phyloP scores from a whole-genome alignment of 2,888 invertebrate species.

The Choristoneura rosaceana region DNA sequence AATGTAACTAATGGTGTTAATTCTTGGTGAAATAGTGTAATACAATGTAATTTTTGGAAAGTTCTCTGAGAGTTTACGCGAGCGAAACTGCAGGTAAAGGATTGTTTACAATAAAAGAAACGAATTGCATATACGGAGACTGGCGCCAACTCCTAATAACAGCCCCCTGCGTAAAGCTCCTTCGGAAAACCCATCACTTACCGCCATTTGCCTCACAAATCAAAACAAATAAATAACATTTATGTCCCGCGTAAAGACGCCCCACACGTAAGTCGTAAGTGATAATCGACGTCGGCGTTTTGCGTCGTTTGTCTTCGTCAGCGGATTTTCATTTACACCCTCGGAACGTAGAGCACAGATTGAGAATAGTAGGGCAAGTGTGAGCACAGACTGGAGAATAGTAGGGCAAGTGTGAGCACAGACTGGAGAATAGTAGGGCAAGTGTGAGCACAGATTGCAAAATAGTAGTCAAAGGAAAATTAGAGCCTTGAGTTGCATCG shows the following conservation, averaged over 20 bases:
- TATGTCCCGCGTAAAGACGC: slow-evolving; percentile 18
- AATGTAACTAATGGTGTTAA: no score
- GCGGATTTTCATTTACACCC: slow-evolving; percentile 55
- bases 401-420: slow-evolving; percentile 6
- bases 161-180: slow-evolving; percentile 6
- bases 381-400: not conserved
- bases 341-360: slow-evolving; percentile 36
- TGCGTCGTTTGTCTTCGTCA: slow-evolving; percentile 58
- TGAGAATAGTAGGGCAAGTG: slow-evolving; percentile 22
- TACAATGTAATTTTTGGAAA: no score
- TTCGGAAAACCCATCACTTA: slow-evolving; percentile 17
- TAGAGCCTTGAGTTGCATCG: no score
- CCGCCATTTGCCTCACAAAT: slow-evolving; percentile 33
- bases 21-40: no score
- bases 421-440: slow-evolving; percentile 13
- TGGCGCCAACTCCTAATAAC: not conserved
- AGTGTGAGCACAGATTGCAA: not conserved
- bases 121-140: not conserved
- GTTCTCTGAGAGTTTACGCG: no score
- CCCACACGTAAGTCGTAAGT: slow-evolving; percentile 31
- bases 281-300: slow-evolving; percentile 43
- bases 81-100: no score
- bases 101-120: no score
- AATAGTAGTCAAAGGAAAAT: no score
- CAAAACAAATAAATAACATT: slow-evolving; percentile 39